Evolutionary conservation across 2,888 invertebrate species (phyloP), one percentile per base, ranked within the genome.

Genomic region (Dromius quadrimaculatus): DNA sequence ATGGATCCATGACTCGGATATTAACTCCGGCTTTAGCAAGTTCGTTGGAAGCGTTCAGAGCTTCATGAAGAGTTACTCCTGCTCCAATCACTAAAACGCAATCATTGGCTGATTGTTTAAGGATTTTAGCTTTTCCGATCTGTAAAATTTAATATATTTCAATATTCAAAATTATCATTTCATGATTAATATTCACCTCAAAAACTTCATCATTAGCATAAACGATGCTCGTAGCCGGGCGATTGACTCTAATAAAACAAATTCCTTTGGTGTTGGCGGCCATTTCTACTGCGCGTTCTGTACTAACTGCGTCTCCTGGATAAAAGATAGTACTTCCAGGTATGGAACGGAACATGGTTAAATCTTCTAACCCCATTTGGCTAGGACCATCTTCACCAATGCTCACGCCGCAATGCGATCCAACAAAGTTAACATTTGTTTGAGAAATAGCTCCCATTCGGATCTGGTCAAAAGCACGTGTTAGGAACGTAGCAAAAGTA

Each of bases 391-490:
- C 98, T 84, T 98, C 98, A 28, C 98, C 99, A 84, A 99, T 99
- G 78, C 96, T 96, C 17, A 98, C 93, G 43, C 99, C 99, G 83
- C 95, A 97, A 84, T 99, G 99, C 0, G 98, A 98, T 0, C 98
- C 98, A 72, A 87, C 95, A 82, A 97, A 94, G 84, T 98, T 99
- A 15, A 95, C 92, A 83, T 99, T 98, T 19, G 95, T 93, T 86
- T 97, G 97, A 34, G 98, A 98, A 81, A 99, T 97, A 59, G 98
- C 99, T 15, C 96, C 99, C 98, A 99, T 99, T 73, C 99, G 92
- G 80, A 99, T 94, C 90, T 99, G 98, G 85, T 99, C 98, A 82
- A 93, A 97, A 57, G 97, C 96, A 76, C 99, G 88, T 1, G 95
- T 93, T 82, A 98, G 93, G 89, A 99, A 99, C 1, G 96, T 94